Evolutionary conservation across 2,888 invertebrate genomes (phyloP).

Genomic region (Lithophane leautieri): DNA sequence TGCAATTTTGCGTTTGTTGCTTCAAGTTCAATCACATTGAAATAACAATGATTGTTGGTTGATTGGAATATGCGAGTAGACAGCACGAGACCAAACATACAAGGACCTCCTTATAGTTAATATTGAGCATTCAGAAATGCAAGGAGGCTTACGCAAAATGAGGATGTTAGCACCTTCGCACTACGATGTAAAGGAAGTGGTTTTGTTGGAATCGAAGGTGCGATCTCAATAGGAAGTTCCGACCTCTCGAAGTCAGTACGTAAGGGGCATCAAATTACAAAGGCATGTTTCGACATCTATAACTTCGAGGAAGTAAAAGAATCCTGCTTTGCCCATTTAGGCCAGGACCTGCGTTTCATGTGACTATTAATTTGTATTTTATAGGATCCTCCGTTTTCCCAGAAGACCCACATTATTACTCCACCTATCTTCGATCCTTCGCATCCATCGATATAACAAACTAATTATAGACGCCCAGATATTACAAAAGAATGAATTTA

Average conservation of each 20-base stretch:
- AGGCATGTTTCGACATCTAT: neutral
- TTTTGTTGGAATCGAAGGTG: slow-evolving; percentile 30
- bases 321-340: neutral
- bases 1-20: slow-evolving; percentile 14
- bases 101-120: slow-evolving; percentile 1
- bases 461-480: neutral
- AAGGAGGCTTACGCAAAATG: slow-evolving; percentile 20
- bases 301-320: neutral
- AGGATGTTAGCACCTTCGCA: slow-evolving; percentile 42
- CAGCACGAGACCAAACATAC: neutral
- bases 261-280: neutral
- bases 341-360: neutral
- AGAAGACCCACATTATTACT: neutral
- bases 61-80: neutral
- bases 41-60: neutral
- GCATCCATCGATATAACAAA: neutral
- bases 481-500: neutral
- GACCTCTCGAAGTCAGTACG: slow-evolving; percentile 21
- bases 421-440: neutral
- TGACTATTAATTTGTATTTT: neutral
- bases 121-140: slow-evolving; percentile 17
- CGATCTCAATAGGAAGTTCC: slow-evolving; percentile 36
- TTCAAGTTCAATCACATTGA: slow-evolving; percentile 39
- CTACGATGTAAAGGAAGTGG: slow-evolving; percentile 24
- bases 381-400: too few species aligned